These are phyloP conservation scores for Cataglyphis rosenhaueri DNA, from an alignment of 2,888 invertebrate genomes.

Conservation along the genomic window DNA sequence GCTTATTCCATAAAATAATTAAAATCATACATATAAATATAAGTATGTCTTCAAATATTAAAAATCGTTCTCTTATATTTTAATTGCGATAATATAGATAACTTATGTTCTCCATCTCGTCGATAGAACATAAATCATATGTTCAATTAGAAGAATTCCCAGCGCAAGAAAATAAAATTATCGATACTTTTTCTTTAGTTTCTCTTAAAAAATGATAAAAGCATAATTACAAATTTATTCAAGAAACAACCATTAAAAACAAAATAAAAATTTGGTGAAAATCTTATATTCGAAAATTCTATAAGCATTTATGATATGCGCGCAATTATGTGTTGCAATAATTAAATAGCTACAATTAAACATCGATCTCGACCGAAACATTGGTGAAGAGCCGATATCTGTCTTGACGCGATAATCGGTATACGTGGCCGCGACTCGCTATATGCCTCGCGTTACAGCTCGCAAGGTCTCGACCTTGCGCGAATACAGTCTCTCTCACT, in stretches of 20 bases:
- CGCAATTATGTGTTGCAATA: not conserved
- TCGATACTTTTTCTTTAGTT: not conserved
- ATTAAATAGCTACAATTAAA: not conserved
- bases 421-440: conserved; percentile 9
- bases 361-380: not conserved
- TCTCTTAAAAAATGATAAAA: not conserved
- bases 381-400: conserved; percentile 15
- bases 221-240: not conserved
- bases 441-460: conserved; percentile 39
- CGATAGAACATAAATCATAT: not conserved
- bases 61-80: conserved; percentile 18
- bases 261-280: not conserved
- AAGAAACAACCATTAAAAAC: not conserved
- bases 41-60: conserved; percentile 21
- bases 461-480: conserved; percentile 72
- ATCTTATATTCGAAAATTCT: not conserved
- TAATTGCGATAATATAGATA: not conserved
- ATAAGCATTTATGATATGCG: not conserved
- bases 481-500: conserved; percentile 49
- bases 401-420: conserved; percentile 40
- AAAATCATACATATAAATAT: not conserved
- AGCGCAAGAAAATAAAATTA: not conserved
- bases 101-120: not conserved
- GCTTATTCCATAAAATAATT: not conserved
- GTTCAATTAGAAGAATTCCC: not conserved